Base-by-base conservation (phyloP, 1,140 invertebrate species). In the Psilanteris sp. region DNA sequence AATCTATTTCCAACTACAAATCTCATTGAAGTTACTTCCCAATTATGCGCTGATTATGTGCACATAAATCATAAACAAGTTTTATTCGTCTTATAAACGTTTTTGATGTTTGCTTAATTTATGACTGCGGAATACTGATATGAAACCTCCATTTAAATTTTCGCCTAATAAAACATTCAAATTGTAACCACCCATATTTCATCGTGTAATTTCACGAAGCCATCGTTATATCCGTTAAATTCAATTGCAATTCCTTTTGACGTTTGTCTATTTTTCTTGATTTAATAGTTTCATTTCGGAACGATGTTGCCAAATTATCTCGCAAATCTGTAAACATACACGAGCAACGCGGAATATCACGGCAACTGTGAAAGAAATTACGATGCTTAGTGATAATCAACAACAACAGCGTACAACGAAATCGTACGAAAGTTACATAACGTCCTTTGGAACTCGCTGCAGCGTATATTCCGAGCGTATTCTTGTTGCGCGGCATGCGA, bases 371-470 rank as follows among this genome's bases (percentile, higher is more conserved):
- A 62, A 71, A 71, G 39, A 57, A 62, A 72, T 64, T 72, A 72
- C 64, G 62, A 41, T 34, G 31, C 52, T 1, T 15, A 13, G 43
- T 27, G 66, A 73, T 73, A 64, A 73, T 73, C 68, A 73, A 50
- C 32, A 26, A 36, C 59, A 64, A 64, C 43, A n/a, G n/a, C n/a
- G 57, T 64, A 59, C 68, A 62, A 73, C 67, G 64, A 74, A 78
- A 80, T 80, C 76, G 66, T 57, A 73, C 68, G 36, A 37, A 76
- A 78, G 72, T 78, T 73, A 67, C 64, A 71, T 52, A 76, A 72
- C 57, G 59, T 74, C 70, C 79, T 72, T 77, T 46, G 37, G 50
- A 57, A 43, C 64, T 55, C 26, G 31, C 14, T 11, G 41, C 2
- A 41, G 29, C 27, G 41, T 41, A 57, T 55, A 54, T 57, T 72